These are phyloP conservation scores for Oreocharis arfaki DNA, from an alignment of 2,113 vertebrate species.

Conservation along the genomic window DNA sequence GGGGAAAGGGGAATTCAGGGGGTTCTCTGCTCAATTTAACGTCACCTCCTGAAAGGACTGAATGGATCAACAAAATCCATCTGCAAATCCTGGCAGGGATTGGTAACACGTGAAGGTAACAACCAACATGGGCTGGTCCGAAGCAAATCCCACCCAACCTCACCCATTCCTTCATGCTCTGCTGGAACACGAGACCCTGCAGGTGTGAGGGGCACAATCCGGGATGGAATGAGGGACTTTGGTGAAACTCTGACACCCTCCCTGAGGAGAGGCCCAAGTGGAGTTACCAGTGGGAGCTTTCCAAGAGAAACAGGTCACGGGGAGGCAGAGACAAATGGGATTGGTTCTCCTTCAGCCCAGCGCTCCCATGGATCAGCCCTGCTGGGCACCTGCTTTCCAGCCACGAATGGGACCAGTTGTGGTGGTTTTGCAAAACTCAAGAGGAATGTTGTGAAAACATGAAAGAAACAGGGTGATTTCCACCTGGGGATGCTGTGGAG, in stretches of 20 bases:
- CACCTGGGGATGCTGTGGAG: not conserved
- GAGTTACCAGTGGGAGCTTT: fast-evolving
- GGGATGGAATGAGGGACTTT: fast-evolving
- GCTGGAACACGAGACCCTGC: fast-evolving
- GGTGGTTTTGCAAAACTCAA: not conserved
- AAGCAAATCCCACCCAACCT: not conserved
- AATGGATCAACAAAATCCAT: not conserved
- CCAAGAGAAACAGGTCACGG: not conserved
- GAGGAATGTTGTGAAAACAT: not conserved
- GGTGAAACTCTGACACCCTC: not conserved
- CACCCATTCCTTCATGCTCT: not conserved
- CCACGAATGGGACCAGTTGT: not conserved
- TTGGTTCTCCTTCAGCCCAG: not conserved
- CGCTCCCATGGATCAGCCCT: not conserved
- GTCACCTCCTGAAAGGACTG: not conserved
- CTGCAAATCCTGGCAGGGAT: not conserved
- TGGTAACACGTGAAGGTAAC: not conserved
- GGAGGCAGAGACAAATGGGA: not conserved
- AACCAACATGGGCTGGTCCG: fast-evolving
- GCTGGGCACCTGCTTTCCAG: not conserved
- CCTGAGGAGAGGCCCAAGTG: not conserved
- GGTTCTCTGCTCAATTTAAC: not conserved
- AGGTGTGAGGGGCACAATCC: fast-evolving
- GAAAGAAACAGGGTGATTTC: not conserved
- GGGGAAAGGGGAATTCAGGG: fast-evolving